Evolutionary conservation across 2,888 invertebrate genomes (phyloP).

Genomic region (Drosophila glabriapex): DNA sequence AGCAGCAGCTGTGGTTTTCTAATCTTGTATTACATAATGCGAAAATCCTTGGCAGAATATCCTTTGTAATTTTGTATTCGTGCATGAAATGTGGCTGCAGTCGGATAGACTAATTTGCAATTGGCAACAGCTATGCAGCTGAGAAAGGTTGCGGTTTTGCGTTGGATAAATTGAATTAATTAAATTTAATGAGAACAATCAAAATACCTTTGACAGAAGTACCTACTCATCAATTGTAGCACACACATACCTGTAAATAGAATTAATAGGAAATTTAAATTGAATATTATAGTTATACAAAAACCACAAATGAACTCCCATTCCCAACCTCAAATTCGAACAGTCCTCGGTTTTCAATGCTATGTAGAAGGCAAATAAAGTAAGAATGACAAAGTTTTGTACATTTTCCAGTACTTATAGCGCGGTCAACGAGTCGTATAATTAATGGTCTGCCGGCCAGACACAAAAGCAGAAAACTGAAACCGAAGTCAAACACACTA

Average conservation of each 20-base stretch:
- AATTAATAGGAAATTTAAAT: constrained; percentile 10
- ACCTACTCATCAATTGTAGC: constrained; percentile 7
- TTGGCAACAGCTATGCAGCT: constrained; percentile 39
- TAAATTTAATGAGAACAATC: constrained; percentile 1
- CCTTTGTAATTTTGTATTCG: constrained; percentile 25
- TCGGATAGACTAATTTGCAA: constrained; percentile 71
- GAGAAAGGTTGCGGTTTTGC: constrained; percentile 47
- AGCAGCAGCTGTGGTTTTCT: constrained; percentile 35
- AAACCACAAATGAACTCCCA: constrained; percentile 1
- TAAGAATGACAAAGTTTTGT: constrained; percentile 68
- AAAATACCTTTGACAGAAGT: constrained; percentile 16
- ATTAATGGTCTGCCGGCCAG: constrained; percentile 66
- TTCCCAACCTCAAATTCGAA: constrained; percentile 8
- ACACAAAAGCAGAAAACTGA: constrained; percentile 49
- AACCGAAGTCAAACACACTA: constrained; percentile 76
- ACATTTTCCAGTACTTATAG: constrained; percentile 71
- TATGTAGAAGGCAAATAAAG: constrained; percentile 26
- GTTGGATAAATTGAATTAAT: constrained; percentile 14
- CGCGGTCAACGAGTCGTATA: constrained; percentile 79
- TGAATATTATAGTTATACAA: neutral
- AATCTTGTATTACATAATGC: constrained; percentile 44
- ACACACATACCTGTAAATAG: constrained; percentile 55
- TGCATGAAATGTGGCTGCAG: constrained; percentile 70
- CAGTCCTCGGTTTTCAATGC: neutral
- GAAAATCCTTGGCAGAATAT: constrained; percentile 20